Conservation (phyloP, 2,113 vertebrate genomes). For the Patagioenas fasciata region DNA sequence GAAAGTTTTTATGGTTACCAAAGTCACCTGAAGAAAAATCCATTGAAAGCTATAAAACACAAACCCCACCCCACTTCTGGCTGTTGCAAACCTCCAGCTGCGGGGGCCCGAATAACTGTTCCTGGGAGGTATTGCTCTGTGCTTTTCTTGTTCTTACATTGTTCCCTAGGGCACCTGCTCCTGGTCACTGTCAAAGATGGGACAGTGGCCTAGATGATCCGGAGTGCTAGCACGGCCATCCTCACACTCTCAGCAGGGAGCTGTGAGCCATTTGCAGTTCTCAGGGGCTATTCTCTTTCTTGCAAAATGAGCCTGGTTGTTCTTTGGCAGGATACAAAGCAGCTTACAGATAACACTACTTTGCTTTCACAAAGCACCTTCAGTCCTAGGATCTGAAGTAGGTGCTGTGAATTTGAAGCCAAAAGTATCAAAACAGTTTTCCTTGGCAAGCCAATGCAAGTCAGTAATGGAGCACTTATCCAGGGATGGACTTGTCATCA, state of each 20-base stretch:
- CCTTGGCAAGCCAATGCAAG: neutral
- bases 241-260: neutral
- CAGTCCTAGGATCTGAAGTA: neutral
- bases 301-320: neutral
- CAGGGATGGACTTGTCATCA: neutral
- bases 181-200: neutral
- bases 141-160: neutral
- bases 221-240: neutral
- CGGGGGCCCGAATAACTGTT: neutral
- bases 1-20: neutral
- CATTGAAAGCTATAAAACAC: neutral
- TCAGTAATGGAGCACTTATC: neutral
- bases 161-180: neutral
- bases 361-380: neutral
- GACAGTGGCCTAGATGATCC: neutral
- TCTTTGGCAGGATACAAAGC: neutral
- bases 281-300: neutral
- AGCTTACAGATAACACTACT: neutral
- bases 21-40: neutral
- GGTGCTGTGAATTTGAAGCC: neutral
- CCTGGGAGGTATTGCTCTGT: rapidly evolving
- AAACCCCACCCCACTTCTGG: neutral
- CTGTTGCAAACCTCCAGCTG: neutral
- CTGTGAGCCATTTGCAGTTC: neutral
- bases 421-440: neutral